A percentile compares a stretch with the other conserved stretches of the same genome.
These are phyloP conservation scores for Trachops cirrhosus DNA, from an alignment of 2,797 vertebrate species.

Conservation along the genomic window DNA sequence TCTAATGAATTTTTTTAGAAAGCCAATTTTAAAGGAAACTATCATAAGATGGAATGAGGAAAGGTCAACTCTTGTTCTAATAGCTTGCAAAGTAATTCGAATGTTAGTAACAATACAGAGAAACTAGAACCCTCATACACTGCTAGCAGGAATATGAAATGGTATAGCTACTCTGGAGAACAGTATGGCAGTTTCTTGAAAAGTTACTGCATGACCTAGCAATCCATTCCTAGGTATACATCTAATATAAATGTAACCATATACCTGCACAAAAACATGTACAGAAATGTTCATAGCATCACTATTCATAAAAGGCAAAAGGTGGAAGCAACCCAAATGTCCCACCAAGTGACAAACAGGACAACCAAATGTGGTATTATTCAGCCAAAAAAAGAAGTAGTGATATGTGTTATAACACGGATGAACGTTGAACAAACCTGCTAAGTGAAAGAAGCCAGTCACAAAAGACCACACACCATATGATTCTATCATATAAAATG, in stretches of 20 bases:
- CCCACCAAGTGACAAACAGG: neutral
- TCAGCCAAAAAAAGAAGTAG: neutral
- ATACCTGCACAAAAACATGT: neutral
- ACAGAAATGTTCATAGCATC: neutral
- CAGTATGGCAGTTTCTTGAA: neutral
- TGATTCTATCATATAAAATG: neutral
- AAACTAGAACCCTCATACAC: neutral
- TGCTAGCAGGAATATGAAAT: neutral
- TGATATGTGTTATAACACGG: neutral
- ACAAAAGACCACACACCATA: neutral
- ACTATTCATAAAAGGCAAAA: constrained; percentile 2
- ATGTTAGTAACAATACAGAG: neutral
- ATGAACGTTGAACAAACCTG: neutral
- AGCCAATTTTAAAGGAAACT: neutral
- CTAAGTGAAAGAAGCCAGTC: neutral
- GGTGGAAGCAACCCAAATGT: neutral
- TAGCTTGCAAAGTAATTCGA: neutral
- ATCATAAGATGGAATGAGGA: neutral
- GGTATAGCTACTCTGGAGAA: neutral
- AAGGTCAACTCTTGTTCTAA: neutral
- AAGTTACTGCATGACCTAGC: neutral
- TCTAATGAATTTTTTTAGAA: neutral
- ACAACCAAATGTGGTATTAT: neutral
- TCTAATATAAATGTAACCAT: neutral
- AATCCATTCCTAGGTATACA: neutral